Conservation (phyloP, 1,140 invertebrate species). For the Philopotamus ludificatus region DNA sequence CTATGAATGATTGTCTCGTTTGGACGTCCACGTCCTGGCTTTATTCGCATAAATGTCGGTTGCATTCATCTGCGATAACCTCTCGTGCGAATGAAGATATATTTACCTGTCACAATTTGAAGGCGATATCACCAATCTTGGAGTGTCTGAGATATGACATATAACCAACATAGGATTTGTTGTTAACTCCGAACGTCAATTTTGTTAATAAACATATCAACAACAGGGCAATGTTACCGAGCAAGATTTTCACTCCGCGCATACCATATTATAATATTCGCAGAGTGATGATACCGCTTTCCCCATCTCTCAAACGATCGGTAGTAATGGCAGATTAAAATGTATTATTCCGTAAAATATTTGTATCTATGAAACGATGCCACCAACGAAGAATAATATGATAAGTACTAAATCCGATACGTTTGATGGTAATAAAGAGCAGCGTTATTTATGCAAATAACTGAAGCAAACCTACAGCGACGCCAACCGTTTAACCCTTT, state of each 20-base stretch:
- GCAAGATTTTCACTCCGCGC: slow-evolving; percentile 14
- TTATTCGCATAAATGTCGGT: background rate
- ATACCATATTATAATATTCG: too few species aligned
- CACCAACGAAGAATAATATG: background rate
- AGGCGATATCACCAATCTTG: slow-evolving; percentile 20
- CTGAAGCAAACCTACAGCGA: background rate
- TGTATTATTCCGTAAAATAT: too few species aligned
- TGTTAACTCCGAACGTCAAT: slow-evolving; percentile 12
- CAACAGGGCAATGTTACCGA: background rate
- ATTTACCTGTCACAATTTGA: background rate
- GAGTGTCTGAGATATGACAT: background rate
- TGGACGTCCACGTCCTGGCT: slow-evolving; percentile 9
- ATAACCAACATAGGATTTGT: slow-evolving; percentile 1
- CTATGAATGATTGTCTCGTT: slow-evolving; percentile 10
- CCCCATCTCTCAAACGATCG: background rate
- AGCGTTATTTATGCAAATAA: background rate
- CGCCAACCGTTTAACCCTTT: background rate
- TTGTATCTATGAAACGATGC: too few species aligned
- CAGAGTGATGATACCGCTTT: slow-evolving; percentile 12
- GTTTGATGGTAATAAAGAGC: too few species aligned
- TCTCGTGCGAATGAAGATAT: background rate
- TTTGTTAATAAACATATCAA: slow-evolving; percentile 16
- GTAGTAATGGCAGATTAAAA: too few species aligned
- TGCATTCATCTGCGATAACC: slow-evolving; percentile 11
- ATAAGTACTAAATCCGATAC: too few species aligned